Percentiles rank a stretch among this genome's conserved stretches.
These are phyloP conservation scores for Crambe crambe DNA, from an alignment of 37 sponge, comb jelly and placozoan genomes.

Conservation along the genomic window DNA sequence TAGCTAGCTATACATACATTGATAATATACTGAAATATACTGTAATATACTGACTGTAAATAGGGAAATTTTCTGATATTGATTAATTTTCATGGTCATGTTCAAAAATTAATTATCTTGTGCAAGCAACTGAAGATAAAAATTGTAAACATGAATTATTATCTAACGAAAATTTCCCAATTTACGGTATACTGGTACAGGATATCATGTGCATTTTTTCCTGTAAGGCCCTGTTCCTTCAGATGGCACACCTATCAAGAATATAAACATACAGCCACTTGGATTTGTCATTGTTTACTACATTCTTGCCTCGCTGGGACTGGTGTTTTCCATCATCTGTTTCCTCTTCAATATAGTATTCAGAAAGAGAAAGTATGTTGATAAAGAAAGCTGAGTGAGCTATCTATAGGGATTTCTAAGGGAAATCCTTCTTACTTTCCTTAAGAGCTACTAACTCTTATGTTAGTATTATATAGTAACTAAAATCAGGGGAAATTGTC, in stretches of 20 bases:
- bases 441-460: no score
- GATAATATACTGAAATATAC: no score
- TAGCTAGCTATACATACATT: no score
- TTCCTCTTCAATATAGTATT: conserved; percentile 27
- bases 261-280: not conserved
- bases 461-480: not conserved
- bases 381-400: no score
- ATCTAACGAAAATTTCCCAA: not conserved
- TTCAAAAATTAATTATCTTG: not conserved
- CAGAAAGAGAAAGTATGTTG: not conserved
- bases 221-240: not conserved
- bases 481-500: not conserved
- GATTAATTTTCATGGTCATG: no score
- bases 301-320: conserved; percentile 14
- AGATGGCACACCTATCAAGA: conserved; percentile 23
- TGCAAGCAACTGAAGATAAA: not conserved
- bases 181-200: not conserved
- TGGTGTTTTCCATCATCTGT: conserved; percentile 25
- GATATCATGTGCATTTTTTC: not conserved
- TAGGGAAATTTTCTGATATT: no score
- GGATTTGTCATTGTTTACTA: conserved; percentile 15
- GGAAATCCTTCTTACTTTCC: no score
- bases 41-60: no score
- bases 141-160: not conserved
- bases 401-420: no score